Evolutionary conservation across 1,140 invertebrate species (phyloP), one percentile per base, ranked within the genome.

Genomic region (Popillia japonica): DNA sequence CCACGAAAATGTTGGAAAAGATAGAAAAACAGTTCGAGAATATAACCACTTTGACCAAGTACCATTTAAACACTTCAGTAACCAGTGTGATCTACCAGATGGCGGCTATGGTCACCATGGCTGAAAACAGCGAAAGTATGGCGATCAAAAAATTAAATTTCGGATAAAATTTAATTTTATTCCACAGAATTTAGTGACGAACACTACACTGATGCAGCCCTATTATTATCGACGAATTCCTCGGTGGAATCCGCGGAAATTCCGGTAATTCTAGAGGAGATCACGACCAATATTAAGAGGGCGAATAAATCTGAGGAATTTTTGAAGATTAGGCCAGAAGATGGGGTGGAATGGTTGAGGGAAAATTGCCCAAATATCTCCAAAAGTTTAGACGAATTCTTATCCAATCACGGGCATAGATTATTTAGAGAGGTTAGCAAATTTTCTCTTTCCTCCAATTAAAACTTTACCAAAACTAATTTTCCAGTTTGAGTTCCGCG

Each of bases 381-480:
- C 61, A 78, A 84, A 14, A 83, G 89, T 64, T 89, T 93, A 40
- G 80, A 88, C 2, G 79, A 86, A 4, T 94, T 96, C 83, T 85
- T 95, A n/a, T 80, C 90, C n/a, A 87, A 89, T 78, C 93, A 95
- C 83, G 94, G 94, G 0, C 93, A 96, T 85, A 89, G 94, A 80
- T 90, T 91, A 80, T 87, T 94, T 40, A 90, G 91, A 86, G 95
- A 96, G 88, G 93, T 94, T 85, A 61, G 34, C 6, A 40, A 42
- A 1, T 74, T 74, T 41, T 22, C 10, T 22, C 27, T 4, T 34
- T 1, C 4, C 27, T 2, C 1, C 1, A 14, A 27, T 27, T 64
- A 64, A 55, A 6, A 72, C 2, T 72, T 23, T 8, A 72, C 27
- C 6, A 23, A 72, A 34, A 27, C 64, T 76, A 72, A 40, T 40